A percentile compares a stretch with the other conserved stretches of the same genome.
Conservation (phyloP, 1,140 invertebrate genomes). For the Bombus superbus region DNA sequence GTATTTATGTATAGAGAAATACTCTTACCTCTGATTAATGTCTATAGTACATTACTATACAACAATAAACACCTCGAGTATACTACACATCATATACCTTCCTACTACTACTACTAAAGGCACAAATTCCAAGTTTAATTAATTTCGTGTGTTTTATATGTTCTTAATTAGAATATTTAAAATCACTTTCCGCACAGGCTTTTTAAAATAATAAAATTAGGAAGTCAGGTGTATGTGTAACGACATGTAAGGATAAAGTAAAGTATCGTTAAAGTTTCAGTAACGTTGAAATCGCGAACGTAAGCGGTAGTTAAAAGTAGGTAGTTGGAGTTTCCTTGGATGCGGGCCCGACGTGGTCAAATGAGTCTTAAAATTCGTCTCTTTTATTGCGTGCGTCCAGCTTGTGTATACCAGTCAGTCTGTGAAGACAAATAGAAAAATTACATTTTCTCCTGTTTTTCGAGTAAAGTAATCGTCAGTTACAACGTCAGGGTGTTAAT, state of each 20-base stretch:
- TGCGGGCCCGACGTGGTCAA: slow-evolving; percentile 83
- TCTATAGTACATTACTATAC: slow-evolving; percentile 6
- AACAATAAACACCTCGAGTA: background rate
- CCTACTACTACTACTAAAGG: slow-evolving; percentile 18
- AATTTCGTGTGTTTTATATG: slow-evolving; percentile 19
- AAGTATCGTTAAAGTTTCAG: slow-evolving; percentile 79
- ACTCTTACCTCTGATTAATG: slow-evolving; percentile 32
- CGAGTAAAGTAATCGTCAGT: slow-evolving; percentile 57
- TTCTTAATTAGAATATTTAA: slow-evolving; percentile 46
- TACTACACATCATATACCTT: slow-evolving; percentile 22
- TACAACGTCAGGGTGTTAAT: slow-evolving; percentile 65
- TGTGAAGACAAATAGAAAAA: slow-evolving; percentile 83
- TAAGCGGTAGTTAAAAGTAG: slow-evolving; percentile 81
- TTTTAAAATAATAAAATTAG: slow-evolving; percentile 69
- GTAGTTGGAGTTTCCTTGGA: slow-evolving; percentile 81
- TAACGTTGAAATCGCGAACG: slow-evolving; percentile 81
- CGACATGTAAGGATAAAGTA: slow-evolving; percentile 72
- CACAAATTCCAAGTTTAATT: slow-evolving; percentile 26
- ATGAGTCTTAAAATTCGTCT: slow-evolving; percentile 83
- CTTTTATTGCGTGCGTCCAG: slow-evolving; percentile 83
- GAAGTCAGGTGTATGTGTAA: slow-evolving; percentile 73
- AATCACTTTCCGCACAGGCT: slow-evolving; percentile 73
- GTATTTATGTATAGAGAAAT: slow-evolving; percentile 16
- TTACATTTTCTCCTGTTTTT: slow-evolving; percentile 75
- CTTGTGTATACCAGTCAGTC: slow-evolving; percentile 83